A percentile compares a stretch with the other conserved stretches of the same genome.
Conservation (phyloP, 2,888 invertebrate genomes). For the Xestia xanthographa region DNA sequence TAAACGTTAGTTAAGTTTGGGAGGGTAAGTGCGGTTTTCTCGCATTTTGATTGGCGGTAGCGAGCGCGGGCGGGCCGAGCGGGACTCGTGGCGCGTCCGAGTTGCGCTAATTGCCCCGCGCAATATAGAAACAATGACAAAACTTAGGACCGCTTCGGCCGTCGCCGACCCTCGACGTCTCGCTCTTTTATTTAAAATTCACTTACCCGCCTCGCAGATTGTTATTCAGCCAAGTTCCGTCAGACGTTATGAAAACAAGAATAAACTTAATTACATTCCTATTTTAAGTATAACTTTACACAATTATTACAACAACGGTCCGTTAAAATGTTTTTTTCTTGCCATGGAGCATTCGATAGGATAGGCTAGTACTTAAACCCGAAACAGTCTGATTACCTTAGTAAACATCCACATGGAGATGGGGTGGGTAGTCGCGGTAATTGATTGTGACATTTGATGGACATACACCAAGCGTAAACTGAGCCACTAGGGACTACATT, state of each 20-base stretch:
- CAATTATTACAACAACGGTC: slow-evolving; percentile 44
- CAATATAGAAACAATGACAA: slow-evolving; percentile 90
- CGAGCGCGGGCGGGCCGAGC: slow-evolving; percentile 70
- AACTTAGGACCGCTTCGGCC: slow-evolving; percentile 84
- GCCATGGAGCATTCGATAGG: slow-evolving; percentile 5
- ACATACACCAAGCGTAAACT: slow-evolving; percentile 82
- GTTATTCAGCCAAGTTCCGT: slow-evolving; percentile 84
- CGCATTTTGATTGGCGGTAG: slow-evolving; percentile 86
- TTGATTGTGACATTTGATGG: slow-evolving; percentile 89
- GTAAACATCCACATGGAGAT: slow-evolving; percentile 69
- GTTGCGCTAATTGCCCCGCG: slow-evolving; percentile 88
- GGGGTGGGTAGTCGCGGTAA: slow-evolving; percentile 79
- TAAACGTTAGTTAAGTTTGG: slow-evolving; percentile 80
- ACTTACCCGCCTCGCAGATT: slow-evolving; percentile 87
- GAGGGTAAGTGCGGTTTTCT: slow-evolving; percentile 77
- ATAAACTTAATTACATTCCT: slow-evolving; percentile 84
- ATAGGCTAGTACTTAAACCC: slow-evolving; percentile 14
- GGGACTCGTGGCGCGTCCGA: slow-evolving; percentile 80
- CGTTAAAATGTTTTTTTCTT: slow-evolving; percentile 44
- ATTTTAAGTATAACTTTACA: slow-evolving; percentile 68
- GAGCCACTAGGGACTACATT: slow-evolving; percentile 80
- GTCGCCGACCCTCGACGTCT: slow-evolving; percentile 81
- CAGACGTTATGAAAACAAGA: slow-evolving; percentile 82
- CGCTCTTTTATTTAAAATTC: slow-evolving; percentile 89
- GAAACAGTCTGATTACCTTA: slow-evolving; percentile 76